These are phyloP conservation scores for Serranus cabrilla DNA, from an alignment of 2,797 vertebrate species.

Conservation along the genomic window DNA sequence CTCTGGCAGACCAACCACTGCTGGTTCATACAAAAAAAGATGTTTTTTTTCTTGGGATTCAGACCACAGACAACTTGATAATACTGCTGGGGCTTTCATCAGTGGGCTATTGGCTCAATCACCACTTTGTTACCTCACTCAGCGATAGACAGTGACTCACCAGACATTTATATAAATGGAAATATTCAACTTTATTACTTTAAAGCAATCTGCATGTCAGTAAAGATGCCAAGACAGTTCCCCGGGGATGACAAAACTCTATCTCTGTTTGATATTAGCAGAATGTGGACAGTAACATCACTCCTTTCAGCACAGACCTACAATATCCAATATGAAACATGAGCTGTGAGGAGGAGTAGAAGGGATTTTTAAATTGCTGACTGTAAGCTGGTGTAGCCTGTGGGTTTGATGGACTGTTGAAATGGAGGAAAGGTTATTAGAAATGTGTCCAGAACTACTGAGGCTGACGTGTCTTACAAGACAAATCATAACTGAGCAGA, in stretches of 20 bases:
- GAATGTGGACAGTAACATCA: not conserved
- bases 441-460: conserved; percentile 42
- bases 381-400: conserved; percentile 33
- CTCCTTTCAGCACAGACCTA: not conserved
- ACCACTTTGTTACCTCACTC: no score
- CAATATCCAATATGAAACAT: conserved; percentile 24
- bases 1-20: no score
- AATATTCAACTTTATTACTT: no score
- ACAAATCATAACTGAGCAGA: conserved; percentile 41
- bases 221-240: not conserved
- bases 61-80: no score
- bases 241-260: not conserved
- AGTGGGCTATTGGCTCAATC: no score
- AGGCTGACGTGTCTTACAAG: conserved; percentile 45
- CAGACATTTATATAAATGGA: no score
- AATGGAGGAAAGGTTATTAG: conserved; percentile 54
- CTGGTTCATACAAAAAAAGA: no score
- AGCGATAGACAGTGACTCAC: no score
- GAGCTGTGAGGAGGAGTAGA: conserved; percentile 19
- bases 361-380: conserved; percentile 36
- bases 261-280: conserved; percentile 23
- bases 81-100: no score
- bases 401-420: conserved; percentile 59
- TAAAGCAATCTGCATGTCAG: conserved; percentile 3
- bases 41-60: no score